Conservation (phyloP, 2,113 vertebrate species). For the Burhinus oedicnemus region DNA sequence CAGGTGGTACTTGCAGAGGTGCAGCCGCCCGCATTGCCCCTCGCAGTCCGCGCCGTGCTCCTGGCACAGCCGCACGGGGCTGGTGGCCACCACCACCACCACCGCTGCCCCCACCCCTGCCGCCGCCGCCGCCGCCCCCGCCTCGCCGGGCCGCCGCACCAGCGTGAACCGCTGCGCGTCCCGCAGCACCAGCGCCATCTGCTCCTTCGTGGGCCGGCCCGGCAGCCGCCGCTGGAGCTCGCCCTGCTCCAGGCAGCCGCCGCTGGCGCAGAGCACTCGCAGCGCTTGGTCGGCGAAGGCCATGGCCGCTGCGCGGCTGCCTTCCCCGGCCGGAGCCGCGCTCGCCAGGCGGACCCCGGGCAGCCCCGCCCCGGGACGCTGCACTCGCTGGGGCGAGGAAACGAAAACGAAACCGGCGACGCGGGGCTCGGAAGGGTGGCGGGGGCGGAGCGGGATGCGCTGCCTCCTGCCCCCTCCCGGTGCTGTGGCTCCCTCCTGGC, state of each 20-base stretch:
- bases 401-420: constrained; percentile 57
- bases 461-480: neutral
- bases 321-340: neutral
- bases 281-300: neutral
- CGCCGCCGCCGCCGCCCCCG: neutral
- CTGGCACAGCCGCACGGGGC: constrained; percentile 66
- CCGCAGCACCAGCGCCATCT: constrained; percentile 38
- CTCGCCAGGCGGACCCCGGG: neutral
- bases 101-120: neutral
- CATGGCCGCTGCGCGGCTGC: neutral
- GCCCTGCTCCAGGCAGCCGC: constrained; percentile 65
- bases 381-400: neutral
- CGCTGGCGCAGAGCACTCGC: constrained; percentile 59
- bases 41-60: constrained; percentile 36
- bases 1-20: constrained; percentile 76
- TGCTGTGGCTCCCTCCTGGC: too few relatives aligned
- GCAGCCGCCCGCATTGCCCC: constrained; percentile 66
- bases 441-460: too few relatives aligned
- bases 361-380: neutral
- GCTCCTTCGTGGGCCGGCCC: neutral
- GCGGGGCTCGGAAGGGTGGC: too few relatives aligned
- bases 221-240: constrained; percentile 50
- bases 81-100: constrained; percentile 61
- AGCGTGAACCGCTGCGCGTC: constrained; percentile 44
- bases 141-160: neutral